These are phyloP conservation scores for Ceriagrion tenellum DNA, from an alignment of 2,888 invertebrate species.

Conservation along the genomic window DNA sequence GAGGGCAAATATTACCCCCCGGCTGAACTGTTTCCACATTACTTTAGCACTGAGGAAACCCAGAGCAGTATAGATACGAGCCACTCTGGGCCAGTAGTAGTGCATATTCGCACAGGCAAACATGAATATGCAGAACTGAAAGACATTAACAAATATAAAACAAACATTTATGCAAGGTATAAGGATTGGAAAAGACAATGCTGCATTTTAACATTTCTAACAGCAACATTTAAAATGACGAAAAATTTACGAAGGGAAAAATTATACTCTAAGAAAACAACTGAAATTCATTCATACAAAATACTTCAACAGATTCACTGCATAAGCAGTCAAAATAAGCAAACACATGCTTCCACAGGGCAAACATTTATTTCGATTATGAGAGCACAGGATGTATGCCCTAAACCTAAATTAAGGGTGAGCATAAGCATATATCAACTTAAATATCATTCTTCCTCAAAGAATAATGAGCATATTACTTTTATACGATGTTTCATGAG, in stretches of 20 bases:
- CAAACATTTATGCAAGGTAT: neutral
- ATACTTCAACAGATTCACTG: too few relatives aligned
- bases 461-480: too few relatives aligned
- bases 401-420: too few relatives aligned
- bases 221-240: too few relatives aligned
- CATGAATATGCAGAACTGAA: neutral
- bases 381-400: too few relatives aligned
- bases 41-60: conserved; percentile 62
- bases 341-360: neutral
- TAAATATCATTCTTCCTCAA: too few relatives aligned
- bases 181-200: neutral
- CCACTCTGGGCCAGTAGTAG: conserved; percentile 64
- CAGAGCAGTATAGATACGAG: neutral
- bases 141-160: neutral
- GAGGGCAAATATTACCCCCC: conserved; percentile 36
- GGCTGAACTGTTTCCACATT: conserved; percentile 47
- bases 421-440: too few relatives aligned
- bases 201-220: neutral
- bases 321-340: neutral
- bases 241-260: too few relatives aligned
- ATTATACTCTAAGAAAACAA: too few relatives aligned
- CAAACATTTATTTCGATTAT: too few relatives aligned
- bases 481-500: too few relatives aligned
- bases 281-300: too few relatives aligned
- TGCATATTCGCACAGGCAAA: conserved; percentile 22